Evolutionary conservation across 1,140 invertebrate species (phyloP).

Genomic region (Drosophila tristis): DNA sequence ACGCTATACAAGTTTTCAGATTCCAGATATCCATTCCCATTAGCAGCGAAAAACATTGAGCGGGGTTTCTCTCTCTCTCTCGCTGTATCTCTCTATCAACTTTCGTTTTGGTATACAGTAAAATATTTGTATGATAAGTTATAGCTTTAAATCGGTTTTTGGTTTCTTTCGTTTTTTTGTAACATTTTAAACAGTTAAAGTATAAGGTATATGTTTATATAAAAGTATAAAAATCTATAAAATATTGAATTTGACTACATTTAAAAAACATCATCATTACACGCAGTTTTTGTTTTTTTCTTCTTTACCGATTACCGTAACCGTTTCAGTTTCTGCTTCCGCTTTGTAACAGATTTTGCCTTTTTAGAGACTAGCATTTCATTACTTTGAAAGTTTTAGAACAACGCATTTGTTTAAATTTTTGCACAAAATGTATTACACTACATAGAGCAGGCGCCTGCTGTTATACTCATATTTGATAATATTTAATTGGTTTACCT

Average conservation of each 20-base stretch:
- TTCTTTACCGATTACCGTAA: conserved; percentile 8
- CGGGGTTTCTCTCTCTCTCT: conserved; percentile 37
- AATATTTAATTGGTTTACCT: conserved; percentile 44
- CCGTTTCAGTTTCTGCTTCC: conserved; percentile 24
- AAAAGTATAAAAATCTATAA: conserved; percentile 83
- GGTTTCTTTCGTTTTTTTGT: conserved; percentile 16
- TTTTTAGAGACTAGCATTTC: conserved; percentile 74
- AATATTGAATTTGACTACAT: conserved; percentile 81
- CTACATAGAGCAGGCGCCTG: conserved; percentile 73
- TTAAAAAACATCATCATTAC: conserved; percentile 68
- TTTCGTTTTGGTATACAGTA: conserved; percentile 58
- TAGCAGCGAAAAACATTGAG: conserved; percentile 68
- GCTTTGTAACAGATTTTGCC: conserved; percentile 62
- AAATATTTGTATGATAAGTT: conserved; percentile 74
- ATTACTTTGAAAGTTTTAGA: conserved; percentile 70
- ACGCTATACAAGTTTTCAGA: conserved; percentile 72
- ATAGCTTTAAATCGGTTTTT: conserved; percentile 59
- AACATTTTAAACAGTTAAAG: conserved; percentile 75
- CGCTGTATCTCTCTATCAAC: conserved; percentile 16
- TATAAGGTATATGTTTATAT: conserved; percentile 81
- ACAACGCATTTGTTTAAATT: conserved; percentile 68
- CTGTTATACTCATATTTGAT: conserved; percentile 19
- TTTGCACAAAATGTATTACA: conserved; percentile 68
- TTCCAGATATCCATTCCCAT: conserved; percentile 36
- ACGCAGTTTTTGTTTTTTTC: conserved; percentile 38